Conservation (phyloP, 2,888 invertebrate genomes). For the Hedychridium roseum region DNA sequence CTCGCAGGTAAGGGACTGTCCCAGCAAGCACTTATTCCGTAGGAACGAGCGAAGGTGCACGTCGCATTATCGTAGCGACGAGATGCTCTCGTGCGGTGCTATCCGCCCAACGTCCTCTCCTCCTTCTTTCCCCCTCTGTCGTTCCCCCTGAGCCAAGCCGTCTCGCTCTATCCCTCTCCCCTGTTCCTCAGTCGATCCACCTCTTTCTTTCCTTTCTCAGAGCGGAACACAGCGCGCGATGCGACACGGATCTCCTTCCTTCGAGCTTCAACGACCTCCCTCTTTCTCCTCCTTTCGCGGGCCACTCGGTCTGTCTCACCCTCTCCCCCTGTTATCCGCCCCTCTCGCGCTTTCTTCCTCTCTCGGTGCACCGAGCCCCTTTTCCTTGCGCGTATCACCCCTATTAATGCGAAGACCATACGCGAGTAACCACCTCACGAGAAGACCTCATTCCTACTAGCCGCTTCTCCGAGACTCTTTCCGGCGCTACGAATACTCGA, state of each 20-base stretch:
- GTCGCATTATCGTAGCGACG: conserved; percentile 48
- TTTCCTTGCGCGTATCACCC: conserved; percentile 29
- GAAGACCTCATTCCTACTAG: conserved; percentile 43
- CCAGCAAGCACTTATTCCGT: conserved; percentile 56
- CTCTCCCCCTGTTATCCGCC: conserved; percentile 3
- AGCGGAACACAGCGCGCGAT: no score
- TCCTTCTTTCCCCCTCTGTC: conserved; percentile 10
- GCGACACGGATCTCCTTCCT: conserved; percentile 2
- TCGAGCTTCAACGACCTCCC: background rate
- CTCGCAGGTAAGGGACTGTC: conserved; percentile 62
- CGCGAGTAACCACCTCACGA: conserved; percentile 37
- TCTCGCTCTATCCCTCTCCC: conserved; percentile 18
- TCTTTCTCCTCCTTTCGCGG: conserved; percentile 2
- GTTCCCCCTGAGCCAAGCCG: conserved; percentile 2
- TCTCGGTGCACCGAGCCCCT: conserved; percentile 11
- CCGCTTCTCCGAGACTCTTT: conserved; percentile 32
- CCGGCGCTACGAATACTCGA: conserved; percentile 46
- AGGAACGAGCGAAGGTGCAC: conserved; percentile 45
- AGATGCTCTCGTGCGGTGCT: conserved; percentile 38
- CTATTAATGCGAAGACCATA: conserved; percentile 39
- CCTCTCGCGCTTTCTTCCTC: background rate
- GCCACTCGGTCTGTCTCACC: background rate
- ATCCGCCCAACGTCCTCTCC: conserved; percentile 42
- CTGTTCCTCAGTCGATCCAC: conserved; percentile 8
- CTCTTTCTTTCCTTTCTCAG: conserved; percentile 13